phyloP scores from a whole-genome alignment of 2,888 invertebrate genomes.

The Hydroisotoma schaefferi region DNA sequence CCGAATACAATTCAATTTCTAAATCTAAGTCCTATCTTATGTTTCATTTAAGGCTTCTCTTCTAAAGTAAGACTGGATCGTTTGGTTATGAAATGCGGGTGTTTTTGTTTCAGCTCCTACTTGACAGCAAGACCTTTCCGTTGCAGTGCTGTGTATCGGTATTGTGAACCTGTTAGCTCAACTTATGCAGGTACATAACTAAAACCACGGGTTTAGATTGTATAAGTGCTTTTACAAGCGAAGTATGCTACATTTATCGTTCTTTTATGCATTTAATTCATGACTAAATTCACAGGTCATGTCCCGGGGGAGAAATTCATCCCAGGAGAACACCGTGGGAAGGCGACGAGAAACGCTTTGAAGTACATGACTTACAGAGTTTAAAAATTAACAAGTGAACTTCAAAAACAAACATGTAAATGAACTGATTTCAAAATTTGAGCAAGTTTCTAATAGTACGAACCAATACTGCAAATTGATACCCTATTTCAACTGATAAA shows the following conservation, averaged over 20 bases:
- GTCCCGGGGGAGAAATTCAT: conserved; percentile 45
- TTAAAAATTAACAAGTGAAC: conserved; percentile 17
- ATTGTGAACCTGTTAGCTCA: conserved; percentile 37
- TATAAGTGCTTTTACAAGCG: too few species aligned
- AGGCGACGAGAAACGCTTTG: conserved; percentile 41
- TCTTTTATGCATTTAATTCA: neutral
- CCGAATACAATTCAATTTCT: neutral
- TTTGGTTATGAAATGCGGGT: neutral
- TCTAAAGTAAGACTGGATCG: too few species aligned
- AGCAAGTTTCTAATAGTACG: too few species aligned
- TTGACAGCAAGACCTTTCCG: conserved; percentile 44
- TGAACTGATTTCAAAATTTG: too few species aligned
- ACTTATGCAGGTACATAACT: conserved; percentile 34
- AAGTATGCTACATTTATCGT: too few species aligned
- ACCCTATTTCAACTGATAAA: too few species aligned
- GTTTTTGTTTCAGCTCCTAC: conserved; percentile 29
- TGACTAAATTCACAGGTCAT: conserved; percentile 28
- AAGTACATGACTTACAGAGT: conserved; percentile 46
- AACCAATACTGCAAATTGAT: too few species aligned
- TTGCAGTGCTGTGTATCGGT: conserved; percentile 42
- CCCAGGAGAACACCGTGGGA: conserved; percentile 38
- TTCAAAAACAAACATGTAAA: too few species aligned
- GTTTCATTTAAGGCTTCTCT: too few species aligned
- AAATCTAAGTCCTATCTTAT: too few species aligned
- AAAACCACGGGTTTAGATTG: neutral